phyloP scores from a whole-genome alignment of 2,797 vertebrate species.

The Protosalanx chinensis region DNA sequence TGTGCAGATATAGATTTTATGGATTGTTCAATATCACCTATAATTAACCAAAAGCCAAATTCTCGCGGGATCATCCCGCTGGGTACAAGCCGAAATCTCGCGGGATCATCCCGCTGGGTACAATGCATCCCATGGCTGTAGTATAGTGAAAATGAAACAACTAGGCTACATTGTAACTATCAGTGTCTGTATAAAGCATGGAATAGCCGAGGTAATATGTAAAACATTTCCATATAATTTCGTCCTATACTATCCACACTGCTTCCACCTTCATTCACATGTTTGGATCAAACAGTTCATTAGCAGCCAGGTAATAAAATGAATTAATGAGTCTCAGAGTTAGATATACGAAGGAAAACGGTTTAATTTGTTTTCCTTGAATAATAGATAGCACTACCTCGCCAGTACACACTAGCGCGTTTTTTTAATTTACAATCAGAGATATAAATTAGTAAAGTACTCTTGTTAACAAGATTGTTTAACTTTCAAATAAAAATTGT shows the following conservation, averaged over 20 bases:
- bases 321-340: conserved; percentile 57
- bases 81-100: conserved; percentile 86
- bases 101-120: conserved; percentile 85
- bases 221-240: no score
- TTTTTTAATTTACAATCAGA: conserved; percentile 95
- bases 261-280: neutral
- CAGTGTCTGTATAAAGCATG: conserved; percentile 41
- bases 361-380: conserved; percentile 72
- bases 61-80: conserved; percentile 84
- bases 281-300: conserved; percentile 13
- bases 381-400: conserved; percentile 73
- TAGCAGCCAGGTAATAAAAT: conserved; percentile 16
- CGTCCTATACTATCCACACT: neutral
- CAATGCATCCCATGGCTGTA: conserved; percentile 83
- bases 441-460: conserved; percentile 99
- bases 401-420: conserved; percentile 80
- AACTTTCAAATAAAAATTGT: conserved; percentile 96
- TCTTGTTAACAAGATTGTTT: conserved; percentile 92
- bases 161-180: conserved; percentile 60
- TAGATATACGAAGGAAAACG: conserved; percentile 59
- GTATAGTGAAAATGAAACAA: conserved; percentile 78
- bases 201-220: no score
- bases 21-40: conserved; percentile 93
- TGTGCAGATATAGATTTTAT: conserved; percentile 98
- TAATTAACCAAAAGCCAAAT: conserved; percentile 93